These are phyloP conservation scores for Planococcus citri DNA, from an alignment of 1,140 invertebrate species.

Conservation along the genomic window DNA sequence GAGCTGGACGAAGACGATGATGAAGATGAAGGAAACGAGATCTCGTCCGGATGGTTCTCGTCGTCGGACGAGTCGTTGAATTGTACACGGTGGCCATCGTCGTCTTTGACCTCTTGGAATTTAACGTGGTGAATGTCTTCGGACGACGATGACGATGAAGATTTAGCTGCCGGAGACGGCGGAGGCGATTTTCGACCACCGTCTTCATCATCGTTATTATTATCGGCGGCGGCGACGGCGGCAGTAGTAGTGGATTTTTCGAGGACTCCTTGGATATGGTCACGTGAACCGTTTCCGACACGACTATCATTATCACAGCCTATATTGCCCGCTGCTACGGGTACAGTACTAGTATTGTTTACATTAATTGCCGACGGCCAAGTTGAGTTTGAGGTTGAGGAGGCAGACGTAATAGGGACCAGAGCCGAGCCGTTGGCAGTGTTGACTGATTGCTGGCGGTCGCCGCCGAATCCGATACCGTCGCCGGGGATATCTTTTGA, in stretches of 20 bases:
- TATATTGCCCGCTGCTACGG: background rate
- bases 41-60: background rate
- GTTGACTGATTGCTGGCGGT: background rate
- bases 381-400: too few species aligned
- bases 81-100: background rate
- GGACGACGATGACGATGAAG: background rate
- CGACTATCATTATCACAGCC: constrained; percentile 2
- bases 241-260: too few species aligned
- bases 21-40: constrained; percentile 6
- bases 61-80: background rate
- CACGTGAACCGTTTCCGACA: background rate
- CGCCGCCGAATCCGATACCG: background rate
- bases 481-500: too few species aligned
- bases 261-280: too few species aligned
- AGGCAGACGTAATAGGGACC: too few species aligned
- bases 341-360: background rate
- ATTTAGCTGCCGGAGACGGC: background rate
- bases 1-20: constrained; percentile 7
- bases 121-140: constrained; percentile 1
- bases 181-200: background rate
- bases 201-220: background rate
- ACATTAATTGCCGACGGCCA: background rate
- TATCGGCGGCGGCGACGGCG: background rate
- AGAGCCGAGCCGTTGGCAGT: background rate
- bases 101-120: constrained; percentile 9